Conservation (phyloP, 2,797 vertebrate species). For the Eutrigla gurnardus region DNA sequence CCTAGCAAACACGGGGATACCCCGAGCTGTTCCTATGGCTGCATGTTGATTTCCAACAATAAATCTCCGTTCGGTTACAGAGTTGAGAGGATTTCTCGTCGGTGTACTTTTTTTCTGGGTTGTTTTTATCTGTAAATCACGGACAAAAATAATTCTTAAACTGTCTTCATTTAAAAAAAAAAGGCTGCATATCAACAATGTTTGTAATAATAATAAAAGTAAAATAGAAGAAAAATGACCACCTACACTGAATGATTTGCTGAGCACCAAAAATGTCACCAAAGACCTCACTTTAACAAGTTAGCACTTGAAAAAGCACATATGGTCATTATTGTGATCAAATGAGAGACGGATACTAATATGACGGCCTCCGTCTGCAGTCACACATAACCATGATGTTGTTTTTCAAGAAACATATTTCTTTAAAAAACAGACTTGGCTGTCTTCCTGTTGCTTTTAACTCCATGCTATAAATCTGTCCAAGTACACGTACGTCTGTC, state of each 20-base stretch:
- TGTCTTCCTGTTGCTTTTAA: neutral
- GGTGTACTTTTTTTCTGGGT: neutral
- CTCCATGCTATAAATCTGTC: neutral
- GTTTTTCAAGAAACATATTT: neutral
- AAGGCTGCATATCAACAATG: neutral
- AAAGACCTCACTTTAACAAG: neutral
- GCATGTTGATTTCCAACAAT: slow-evolving; percentile 25
- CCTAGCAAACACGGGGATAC: slow-evolving; percentile 67
- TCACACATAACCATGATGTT: neutral
- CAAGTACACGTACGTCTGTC: neutral
- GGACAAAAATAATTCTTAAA: neutral
- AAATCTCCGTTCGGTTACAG: slow-evolving; percentile 5
- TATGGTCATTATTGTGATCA: neutral
- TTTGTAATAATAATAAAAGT: neutral
- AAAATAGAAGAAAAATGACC: neutral
- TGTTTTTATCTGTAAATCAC: slow-evolving; percentile 7
- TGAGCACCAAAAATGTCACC: neutral
- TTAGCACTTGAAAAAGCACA: neutral
- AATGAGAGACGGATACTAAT: neutral
- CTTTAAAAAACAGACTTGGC: neutral
- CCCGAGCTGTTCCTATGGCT: slow-evolving; percentile 49
- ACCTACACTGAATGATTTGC: slow-evolving; percentile 4
- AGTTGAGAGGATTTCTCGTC: slow-evolving; percentile 28
- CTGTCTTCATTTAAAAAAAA: neutral
- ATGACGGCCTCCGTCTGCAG: neutral